These are phyloP conservation scores for Ephydatia muelleri DNA, from an alignment of 37 sponge, comb jelly and placozoan genomes.

Conservation along the genomic window DNA sequence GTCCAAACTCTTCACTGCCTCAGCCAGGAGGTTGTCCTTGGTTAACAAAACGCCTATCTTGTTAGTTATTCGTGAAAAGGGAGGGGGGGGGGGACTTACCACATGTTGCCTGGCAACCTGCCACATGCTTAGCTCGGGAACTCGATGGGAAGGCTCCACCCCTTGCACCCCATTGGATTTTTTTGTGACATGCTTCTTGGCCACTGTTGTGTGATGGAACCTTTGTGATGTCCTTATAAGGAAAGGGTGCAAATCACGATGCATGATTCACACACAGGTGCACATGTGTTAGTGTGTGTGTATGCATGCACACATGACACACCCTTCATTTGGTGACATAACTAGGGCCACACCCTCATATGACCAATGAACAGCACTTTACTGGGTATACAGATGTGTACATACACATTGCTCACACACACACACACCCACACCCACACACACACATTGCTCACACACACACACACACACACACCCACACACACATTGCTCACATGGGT, in stretches of 20 bases:
- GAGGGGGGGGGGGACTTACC: background rate
- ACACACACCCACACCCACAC: too few species aligned
- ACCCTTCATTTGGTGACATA: too few species aligned
- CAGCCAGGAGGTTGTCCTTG: constrained; percentile 6
- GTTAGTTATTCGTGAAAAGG: background rate
- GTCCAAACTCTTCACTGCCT: background rate
- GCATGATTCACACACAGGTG: background rate
- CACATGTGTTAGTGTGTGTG: too few species aligned
- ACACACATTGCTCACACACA: background rate
- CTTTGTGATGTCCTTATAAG: background rate
- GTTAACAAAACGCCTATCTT: too few species aligned
- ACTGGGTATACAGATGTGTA: too few species aligned
- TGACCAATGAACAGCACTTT: too few species aligned
- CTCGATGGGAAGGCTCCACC: background rate
- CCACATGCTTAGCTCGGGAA: constrained; percentile 19
- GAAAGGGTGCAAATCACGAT: background rate
- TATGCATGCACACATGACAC: background rate
- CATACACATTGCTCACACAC: too few species aligned
- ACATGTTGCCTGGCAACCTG: constrained; percentile 26
- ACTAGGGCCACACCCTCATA: too few species aligned
- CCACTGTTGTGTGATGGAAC: background rate
- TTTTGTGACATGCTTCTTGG: background rate
- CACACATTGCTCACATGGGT: background rate
- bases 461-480: background rate
- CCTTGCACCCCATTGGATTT: background rate